A percentile compares a stretch with the other conserved stretches of the same genome.
These are phyloP conservation scores for Aplysia californica DNA, from an alignment of 1,140 invertebrate species.

Conservation along the genomic window DNA sequence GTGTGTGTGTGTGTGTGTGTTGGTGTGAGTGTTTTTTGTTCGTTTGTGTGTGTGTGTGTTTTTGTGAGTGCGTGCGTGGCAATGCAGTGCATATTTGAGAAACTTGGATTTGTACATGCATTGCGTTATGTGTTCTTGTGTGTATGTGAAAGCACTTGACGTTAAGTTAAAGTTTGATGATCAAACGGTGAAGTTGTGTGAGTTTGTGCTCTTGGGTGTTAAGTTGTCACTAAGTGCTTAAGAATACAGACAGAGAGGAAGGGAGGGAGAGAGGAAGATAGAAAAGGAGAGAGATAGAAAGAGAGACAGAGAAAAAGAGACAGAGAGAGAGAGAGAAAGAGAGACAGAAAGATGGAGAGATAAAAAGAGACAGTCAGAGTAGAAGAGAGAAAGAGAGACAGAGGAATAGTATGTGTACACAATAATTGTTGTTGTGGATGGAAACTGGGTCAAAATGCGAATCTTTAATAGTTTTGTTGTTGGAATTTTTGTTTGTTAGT, in stretches of 20 bases:
- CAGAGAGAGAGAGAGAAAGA: not conserved
- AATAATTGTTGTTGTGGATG: not conserved
- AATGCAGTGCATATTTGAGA: too few relatives aligned
- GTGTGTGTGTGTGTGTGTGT: too few relatives aligned
- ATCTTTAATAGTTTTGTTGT: not conserved
- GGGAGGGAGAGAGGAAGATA: slow-evolving; percentile 7
- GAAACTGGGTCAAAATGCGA: not conserved
- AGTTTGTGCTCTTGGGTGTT: too few relatives aligned
- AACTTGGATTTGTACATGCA: too few relatives aligned
- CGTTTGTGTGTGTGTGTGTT: too few relatives aligned
- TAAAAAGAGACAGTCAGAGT: not conserved
- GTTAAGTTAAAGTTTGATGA: too few relatives aligned
- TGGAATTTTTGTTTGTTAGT: too few relatives aligned
- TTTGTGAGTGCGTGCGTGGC: too few relatives aligned
- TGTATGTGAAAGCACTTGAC: too few relatives aligned
- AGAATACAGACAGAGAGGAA: slow-evolving; percentile 8
- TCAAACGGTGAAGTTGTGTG: too few relatives aligned
- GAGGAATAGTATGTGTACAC: not conserved
- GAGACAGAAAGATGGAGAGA: not conserved
- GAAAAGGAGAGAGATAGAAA: not conserved
- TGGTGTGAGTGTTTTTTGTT: too few relatives aligned
- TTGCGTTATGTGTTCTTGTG: too few relatives aligned
- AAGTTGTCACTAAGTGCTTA: not conserved
- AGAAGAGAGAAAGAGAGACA: not conserved
- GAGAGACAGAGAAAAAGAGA: slow-evolving; percentile 3